Base-by-base conservation (phyloP, 2,888 invertebrate species). In the Palloptera scutellata region DNA sequence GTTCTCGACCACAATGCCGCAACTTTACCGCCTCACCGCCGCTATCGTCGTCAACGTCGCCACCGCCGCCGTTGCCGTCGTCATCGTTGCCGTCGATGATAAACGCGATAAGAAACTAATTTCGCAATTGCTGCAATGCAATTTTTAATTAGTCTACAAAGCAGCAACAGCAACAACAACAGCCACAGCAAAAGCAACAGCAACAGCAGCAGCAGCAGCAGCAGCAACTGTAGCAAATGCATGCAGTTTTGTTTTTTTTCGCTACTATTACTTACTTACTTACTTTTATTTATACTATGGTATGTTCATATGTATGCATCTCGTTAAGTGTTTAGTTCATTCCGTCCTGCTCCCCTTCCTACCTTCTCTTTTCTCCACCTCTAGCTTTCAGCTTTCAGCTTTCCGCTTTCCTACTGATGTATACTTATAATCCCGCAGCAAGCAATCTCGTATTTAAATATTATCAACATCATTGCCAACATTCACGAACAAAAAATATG, bases 71-170 rank as follows among this genome's bases (percentile, higher is more conserved):
- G 61, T 45, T 43, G n/a, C 9, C 43, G 64, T 30, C 76, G 43
- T 73, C 75, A 76, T 75, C 74, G 79, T 20, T 75, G 74, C 73
- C 76, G 74, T 73, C 72, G 79, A 79, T 79, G 77, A 79, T 79
- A 80, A 79, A 76, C 70, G 70, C 78, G 80, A 79, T 80, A 79
- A 79, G 81, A 79, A 80, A 77, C 81, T 78, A 79, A 79, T 79
- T 79, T 80, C 73, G 79, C 77, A 80, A 79, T 79, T 79, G 79
- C 75, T 72, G 75, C 74, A 71, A 72, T 74, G 75, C 79, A 79
- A 80, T 80, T 80, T 79, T 79, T 80, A 79, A 79, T 79, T 80
- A 79, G 78, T 61, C 45, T 55, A 60, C 58, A 57, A 57, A 73
- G 70, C 75, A 67, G 30, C 30, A 30, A 30, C 30, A 30, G 30